These are phyloP conservation scores for Sceloporus undulatus DNA, from an alignment of 2,113 vertebrate genomes.

Conservation along the genomic window DNA sequence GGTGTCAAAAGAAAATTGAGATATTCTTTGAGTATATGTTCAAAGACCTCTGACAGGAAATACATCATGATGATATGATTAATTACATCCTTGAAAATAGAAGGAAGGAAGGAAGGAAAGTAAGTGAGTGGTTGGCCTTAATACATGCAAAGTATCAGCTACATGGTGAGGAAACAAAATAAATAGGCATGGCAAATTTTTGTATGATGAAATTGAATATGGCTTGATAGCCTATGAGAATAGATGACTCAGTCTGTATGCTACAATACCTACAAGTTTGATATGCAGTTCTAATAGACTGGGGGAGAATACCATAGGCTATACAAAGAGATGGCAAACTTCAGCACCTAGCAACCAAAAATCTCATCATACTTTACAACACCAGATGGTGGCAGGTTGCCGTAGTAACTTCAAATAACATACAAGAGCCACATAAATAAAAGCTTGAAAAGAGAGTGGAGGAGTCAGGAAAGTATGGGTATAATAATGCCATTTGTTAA, in stretches of 20 bases:
- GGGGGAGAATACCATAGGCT: constrained; percentile 28
- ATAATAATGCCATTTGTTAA: constrained; percentile 1
- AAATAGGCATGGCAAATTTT: neutral
- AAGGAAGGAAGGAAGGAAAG: neutral
- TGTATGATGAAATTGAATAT: neutral
- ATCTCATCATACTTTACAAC: constrained; percentile 74
- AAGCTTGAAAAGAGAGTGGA: constrained; percentile 43
- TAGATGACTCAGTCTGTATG: neutral
- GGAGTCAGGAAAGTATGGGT: constrained; percentile 21
- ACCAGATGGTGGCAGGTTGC: constrained; percentile 81
- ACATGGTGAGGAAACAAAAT: neutral
- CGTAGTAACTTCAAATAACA: constrained; percentile 82
- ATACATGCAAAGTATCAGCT: neutral
- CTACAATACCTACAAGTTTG: neutral
- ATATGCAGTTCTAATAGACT: neutral
- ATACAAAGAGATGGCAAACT: constrained; percentile 67
- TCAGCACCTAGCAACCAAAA: constrained; percentile 75
- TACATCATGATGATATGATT: neutral
- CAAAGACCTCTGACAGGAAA: neutral
- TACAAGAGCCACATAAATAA: constrained; percentile 71
- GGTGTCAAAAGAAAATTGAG: constrained; percentile 16
- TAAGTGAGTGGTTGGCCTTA: neutral
- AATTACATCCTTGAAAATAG: neutral
- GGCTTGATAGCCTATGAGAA: constrained; percentile 11
- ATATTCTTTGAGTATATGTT: neutral